Evolutionary conservation across 2,797 vertebrate genomes (phyloP).

Genomic region (Channa striata): DNA sequence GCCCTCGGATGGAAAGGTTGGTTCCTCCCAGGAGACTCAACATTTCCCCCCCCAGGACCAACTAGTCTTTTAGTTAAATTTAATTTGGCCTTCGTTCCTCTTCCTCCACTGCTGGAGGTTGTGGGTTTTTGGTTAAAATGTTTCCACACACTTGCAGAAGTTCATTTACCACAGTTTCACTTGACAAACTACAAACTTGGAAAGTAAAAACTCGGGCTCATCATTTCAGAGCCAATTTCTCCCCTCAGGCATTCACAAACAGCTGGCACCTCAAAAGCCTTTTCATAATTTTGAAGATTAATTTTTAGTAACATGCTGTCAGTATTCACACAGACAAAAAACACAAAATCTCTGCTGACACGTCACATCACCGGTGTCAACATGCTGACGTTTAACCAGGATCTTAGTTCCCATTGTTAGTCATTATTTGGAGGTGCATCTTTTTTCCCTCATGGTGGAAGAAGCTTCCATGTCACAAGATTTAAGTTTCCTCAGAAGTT

Average conservation of each 20-base stretch:
- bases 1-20: constrained; percentile 46
- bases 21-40: constrained; percentile 25
- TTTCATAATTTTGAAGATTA: neutral
- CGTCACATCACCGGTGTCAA: too few species aligned
- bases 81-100: constrained; percentile 36
- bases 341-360: too few species aligned
- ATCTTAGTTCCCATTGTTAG: too few species aligned
- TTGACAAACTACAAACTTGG: neutral
- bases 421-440: too few species aligned
- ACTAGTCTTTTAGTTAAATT: constrained; percentile 42
- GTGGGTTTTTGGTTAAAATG: too few species aligned
- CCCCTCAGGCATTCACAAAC: neutral
- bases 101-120: constrained; percentile 5
- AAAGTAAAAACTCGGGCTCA: neutral
- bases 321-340: too few species aligned
- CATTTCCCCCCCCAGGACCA: constrained; percentile 29
- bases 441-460: too few species aligned
- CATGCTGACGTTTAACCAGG: too few species aligned
- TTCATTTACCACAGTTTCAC: constrained; percentile 9
- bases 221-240: neutral
- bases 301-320: too few species aligned
- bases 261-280: neutral
- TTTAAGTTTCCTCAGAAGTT: neutral
- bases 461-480: too few species aligned
- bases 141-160: too few species aligned